A percentile compares a stretch with the other conserved stretches of the same genome.
These are phyloP conservation scores for Alosa sapidissima DNA, from an alignment of 2,797 vertebrate species.

Conservation along the genomic window DNA sequence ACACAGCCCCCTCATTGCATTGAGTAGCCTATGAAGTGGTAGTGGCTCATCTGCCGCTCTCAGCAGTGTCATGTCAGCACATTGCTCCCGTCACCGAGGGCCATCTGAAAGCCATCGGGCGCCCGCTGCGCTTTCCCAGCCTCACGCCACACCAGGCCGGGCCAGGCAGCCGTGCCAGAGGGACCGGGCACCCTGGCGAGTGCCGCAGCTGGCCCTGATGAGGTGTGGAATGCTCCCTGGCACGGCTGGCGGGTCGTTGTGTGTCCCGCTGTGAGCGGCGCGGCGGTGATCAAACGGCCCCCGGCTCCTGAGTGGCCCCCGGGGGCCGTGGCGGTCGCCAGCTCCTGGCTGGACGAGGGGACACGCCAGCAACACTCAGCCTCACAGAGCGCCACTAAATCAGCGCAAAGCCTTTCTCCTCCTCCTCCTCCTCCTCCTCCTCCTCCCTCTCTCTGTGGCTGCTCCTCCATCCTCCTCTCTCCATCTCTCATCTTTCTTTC, in stretches of 20 bases:
- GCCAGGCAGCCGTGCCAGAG: background rate
- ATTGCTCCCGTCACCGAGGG: background rate
- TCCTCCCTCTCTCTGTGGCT: background rate
- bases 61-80: background rate
- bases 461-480: background rate
- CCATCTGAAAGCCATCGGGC: constrained; percentile 2
- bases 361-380: constrained; percentile 4
- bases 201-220: constrained; percentile 5
- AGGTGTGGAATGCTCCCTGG: background rate
- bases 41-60: background rate
- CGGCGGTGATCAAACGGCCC: background rate
- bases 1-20: background rate
- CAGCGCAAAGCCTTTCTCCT: background rate
- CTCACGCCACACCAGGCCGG: background rate
- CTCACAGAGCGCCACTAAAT: background rate
- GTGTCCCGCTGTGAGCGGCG: background rate
- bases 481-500: background rate
- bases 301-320: background rate
- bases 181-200: background rate
- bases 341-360: background rate
- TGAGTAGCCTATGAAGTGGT: background rate
- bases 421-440: background rate
- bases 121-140: background rate
- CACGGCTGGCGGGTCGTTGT: background rate
- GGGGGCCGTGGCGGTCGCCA: background rate